Percentiles rank a stretch among this genome's conserved stretches.
These are phyloP conservation scores for Calyptommatus sinebrachiatus DNA, from an alignment of 2,113 vertebrate genomes.

Conservation along the genomic window DNA sequence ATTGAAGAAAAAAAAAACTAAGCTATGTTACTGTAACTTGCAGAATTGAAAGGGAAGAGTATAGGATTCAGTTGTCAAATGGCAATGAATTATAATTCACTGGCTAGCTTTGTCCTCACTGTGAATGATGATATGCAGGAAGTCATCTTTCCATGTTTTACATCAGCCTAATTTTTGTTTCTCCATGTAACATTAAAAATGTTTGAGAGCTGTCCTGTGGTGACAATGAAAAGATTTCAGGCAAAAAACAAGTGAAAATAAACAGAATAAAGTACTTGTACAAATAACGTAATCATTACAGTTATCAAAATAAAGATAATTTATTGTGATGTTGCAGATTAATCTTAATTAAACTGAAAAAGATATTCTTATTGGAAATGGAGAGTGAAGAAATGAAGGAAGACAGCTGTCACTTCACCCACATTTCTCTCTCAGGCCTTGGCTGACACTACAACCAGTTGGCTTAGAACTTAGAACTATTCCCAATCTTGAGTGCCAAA, in stretches of 20 bases:
- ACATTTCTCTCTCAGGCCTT: too few species aligned
- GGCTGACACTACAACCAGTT: neutral
- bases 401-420: neutral
- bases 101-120: conserved; percentile 17
- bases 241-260: neutral
- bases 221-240: conserved; percentile 16
- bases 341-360: conserved; percentile 13
- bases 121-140: conserved; percentile 19
- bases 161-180: neutral
- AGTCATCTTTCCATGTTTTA: neutral
- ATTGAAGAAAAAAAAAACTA: neutral
- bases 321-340: conserved; percentile 10
- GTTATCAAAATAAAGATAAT: conserved; percentile 17
- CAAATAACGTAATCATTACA: conserved; percentile 18
- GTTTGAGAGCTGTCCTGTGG: conserved; percentile 19
- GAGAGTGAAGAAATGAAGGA: neutral
- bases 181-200: neutral
- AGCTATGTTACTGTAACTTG: neutral
- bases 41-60: neutral
- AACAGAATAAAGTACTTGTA: neutral
- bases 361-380: neutral
- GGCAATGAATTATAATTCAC: conserved; percentile 5
- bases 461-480: neutral
- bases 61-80: neutral
- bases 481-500: neutral